A percentile compares a stretch with the other conserved stretches of the same genome.
Evolutionary conservation across 2,113 vertebrate species (phyloP).

Genomic region (Pongo abelii): DNA sequence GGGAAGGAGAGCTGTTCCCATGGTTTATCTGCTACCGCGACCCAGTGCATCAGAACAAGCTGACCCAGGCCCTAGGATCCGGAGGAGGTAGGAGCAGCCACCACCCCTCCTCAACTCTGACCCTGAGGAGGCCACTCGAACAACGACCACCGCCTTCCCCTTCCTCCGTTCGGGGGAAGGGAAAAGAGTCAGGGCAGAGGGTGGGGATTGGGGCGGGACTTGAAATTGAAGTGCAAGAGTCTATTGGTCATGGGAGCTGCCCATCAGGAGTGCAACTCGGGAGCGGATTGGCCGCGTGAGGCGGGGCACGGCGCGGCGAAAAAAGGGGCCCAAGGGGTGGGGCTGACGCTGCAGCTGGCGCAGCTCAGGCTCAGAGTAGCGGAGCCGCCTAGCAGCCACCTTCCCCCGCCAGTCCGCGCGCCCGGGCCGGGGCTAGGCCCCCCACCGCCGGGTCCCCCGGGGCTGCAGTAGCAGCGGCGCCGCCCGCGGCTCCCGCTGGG

Average conservation of each 20-base stretch:
- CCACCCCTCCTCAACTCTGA: neutral
- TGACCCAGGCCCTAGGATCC: neutral
- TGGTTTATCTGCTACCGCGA: neutral
- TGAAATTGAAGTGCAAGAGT: accelerated
- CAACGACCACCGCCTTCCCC: neutral
- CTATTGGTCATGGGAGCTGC: constrained; percentile 59
- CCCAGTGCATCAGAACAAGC: constrained; percentile 21
- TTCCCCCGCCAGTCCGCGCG: constrained; percentile 47
- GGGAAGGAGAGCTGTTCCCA: neutral
- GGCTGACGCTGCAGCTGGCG: constrained; percentile 79
- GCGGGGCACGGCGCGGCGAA: constrained; percentile 69
- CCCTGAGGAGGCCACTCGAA: neutral
- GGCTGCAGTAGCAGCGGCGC: constrained; percentile 43
- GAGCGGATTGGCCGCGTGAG: constrained; percentile 63
- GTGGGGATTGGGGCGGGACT: constrained; percentile 37
- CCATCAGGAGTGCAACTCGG: constrained; percentile 17
- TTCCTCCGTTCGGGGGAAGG: neutral
- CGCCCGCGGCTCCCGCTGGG: constrained; percentile 69
- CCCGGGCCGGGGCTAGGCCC: constrained; percentile 64
- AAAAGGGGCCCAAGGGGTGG: constrained; percentile 72
- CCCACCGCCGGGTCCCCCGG: constrained; percentile 38
- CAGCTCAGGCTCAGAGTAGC: constrained; percentile 63
- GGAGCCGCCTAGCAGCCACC: constrained; percentile 29
- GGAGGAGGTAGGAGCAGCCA: neutral
- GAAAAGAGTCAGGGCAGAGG: neutral